Conservation (phyloP, 2,888 invertebrate genomes). For the Drosophila pullipes region DNA sequence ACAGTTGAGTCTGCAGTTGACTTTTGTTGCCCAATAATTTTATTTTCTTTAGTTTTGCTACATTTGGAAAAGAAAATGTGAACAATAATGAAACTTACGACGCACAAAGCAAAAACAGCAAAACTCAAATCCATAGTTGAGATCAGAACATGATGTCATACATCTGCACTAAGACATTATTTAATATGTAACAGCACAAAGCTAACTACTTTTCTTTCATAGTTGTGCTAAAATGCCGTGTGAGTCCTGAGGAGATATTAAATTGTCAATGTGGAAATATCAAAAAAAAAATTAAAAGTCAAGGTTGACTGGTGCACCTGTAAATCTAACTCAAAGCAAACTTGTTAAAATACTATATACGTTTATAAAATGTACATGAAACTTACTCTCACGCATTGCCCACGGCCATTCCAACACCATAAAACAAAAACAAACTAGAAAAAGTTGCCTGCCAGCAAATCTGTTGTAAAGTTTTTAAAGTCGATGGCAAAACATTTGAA, state of each 20-base stretch:
- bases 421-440: slow-evolving; percentile 1
- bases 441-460: slow-evolving; percentile 29
- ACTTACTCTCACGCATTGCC: slow-evolving; percentile 4
- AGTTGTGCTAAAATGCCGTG: background rate
- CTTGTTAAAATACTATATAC: background rate
- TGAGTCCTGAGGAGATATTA: background rate
- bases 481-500: slow-evolving; percentile 46
- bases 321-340: background rate
- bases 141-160: background rate
- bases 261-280: background rate
- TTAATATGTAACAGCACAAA: background rate
- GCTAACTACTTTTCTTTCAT: background rate
- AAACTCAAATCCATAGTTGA: background rate
- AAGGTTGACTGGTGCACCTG: background rate
- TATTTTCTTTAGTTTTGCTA: background rate
- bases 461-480: slow-evolving; percentile 52
- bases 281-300: background rate
- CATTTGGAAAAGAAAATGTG: background rate
- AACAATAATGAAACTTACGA: background rate
- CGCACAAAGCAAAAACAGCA: background rate
- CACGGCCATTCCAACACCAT: background rate
- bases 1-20: background rate
- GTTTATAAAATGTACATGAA: background rate
- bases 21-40: background rate
- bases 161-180: background rate